phyloP scores from a whole-genome alignment of 2,113 vertebrate species.

The Onychorhynchus coronatus region DNA sequence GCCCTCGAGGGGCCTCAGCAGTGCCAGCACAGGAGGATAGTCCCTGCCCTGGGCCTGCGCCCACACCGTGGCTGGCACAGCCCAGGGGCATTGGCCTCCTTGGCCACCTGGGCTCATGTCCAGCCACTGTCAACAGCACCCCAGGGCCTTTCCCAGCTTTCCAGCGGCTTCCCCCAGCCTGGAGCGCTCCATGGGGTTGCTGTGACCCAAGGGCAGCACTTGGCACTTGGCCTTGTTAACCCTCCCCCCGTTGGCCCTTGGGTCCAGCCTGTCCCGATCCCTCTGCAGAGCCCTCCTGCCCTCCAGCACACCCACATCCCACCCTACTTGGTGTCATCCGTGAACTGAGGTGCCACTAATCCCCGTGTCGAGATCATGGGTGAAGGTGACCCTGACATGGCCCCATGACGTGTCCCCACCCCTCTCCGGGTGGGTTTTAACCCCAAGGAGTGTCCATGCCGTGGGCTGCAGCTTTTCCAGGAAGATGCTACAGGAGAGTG shows the following conservation, averaged over 20 bases:
- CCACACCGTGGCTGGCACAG: background rate
- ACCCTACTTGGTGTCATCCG: background rate
- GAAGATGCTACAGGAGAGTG: background rate
- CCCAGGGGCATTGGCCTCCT: background rate
- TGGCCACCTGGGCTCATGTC: background rate
- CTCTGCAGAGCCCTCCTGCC: background rate
- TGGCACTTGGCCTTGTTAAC: background rate
- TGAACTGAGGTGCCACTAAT: accelerated
- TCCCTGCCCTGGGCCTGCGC: background rate
- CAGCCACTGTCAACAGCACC: background rate
- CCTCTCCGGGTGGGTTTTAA: background rate
- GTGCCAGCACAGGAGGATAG: background rate
- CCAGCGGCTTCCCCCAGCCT: background rate
- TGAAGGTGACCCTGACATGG: background rate
- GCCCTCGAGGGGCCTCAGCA: background rate
- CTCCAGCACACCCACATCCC: background rate
- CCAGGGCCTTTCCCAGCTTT: background rate
- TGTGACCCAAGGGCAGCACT: background rate
- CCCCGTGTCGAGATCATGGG: background rate
- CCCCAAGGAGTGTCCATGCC: background rate
- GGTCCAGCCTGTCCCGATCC: background rate
- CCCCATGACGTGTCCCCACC: background rate
- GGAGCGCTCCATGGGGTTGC: background rate
- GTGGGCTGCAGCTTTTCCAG: background rate
- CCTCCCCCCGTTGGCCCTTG: background rate